phyloP scores from a whole-genome alignment of 2,113 vertebrate species.

The Tachysurus vachellii region DNA sequence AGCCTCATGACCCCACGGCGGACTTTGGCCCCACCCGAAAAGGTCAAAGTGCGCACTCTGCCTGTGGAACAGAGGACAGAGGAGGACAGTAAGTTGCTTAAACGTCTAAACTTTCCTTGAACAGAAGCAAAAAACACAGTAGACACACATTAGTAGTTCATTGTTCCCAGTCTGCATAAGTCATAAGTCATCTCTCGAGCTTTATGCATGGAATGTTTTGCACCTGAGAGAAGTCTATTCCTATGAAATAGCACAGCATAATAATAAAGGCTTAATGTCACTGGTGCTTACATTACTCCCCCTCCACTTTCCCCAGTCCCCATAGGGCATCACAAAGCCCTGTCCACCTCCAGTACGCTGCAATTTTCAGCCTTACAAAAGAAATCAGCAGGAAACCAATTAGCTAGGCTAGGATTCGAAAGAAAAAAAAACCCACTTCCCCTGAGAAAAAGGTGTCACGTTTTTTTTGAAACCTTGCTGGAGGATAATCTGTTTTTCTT shows the following conservation, averaged over 20 bases:
- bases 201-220: neutral
- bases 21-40: slow-evolving; percentile 83
- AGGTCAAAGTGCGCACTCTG: slow-evolving; percentile 87
- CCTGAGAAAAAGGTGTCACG: slow-evolving; percentile 5
- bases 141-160: neutral
- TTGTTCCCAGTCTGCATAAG: neutral
- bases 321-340: slow-evolving; percentile 27
- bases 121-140: neutral
- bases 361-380: slow-evolving; percentile 32
- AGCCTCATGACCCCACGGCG: slow-evolving; percentile 93
- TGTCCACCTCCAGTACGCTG: slow-evolving; percentile 22
- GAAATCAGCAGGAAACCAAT: slow-evolving; percentile 41
- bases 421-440: neutral
- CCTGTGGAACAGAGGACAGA: slow-evolving; percentile 89
- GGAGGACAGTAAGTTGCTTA: slow-evolving; percentile 87
- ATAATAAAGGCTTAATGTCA: slow-evolving; percentile 35
- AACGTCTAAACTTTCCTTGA: neutral
- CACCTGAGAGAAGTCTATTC: slow-evolving; percentile 4
- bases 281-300: slow-evolving; percentile 22
- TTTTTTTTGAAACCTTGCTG: slow-evolving; percentile 42
- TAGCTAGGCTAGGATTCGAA: slow-evolving; percentile 25
- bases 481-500: slow-evolving; percentile 26
- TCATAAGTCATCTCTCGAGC: neutral
- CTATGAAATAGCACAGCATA: slow-evolving; percentile 16
- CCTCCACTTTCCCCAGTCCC: neutral